Evolutionary conservation across 2,888 invertebrate genomes (phyloP), one percentile per base, ranked within the genome.

Genomic region (Busseola fusca): DNA sequence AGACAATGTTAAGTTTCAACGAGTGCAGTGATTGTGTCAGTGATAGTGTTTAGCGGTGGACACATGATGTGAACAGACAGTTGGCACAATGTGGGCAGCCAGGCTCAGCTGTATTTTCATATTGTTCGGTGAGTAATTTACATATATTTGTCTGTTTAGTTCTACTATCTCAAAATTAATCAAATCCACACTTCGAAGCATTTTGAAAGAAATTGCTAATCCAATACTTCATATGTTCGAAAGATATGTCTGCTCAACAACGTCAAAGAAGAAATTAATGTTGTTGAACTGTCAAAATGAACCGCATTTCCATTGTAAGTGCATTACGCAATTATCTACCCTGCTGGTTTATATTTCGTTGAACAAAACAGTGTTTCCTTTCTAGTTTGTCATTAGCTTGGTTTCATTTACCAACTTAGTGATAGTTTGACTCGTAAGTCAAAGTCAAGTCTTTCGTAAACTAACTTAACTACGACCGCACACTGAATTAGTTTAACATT

Each of bases 101-200:
- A 92, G 92, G 92, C 91, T 95, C 85, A 93, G 92, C 91, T 95
- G 93, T 89, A 91, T 95, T 87, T 93, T 95, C 84, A 89, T 95
- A 90, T 92, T 95, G 90, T 94, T 95, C 88, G 95, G 95, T 95
- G 84, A 95, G 94, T 92, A 67, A 65, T 5, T 34, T 25, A 50
- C 37, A 54, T 45, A 21, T 54, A 65, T n/a, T 54, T 54, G 12
- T 10, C 21, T 30, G 6, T 40, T 59, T 58, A 34, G 0, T 40
- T 40, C 9, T 0, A 12, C 7, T 75, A 25, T 30, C 16, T 27
- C 57, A 42, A 30, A 10, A 48, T 10, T 25, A 3, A 4, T 21
- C 3, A 6, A 69, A 34, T 4, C 50, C 14, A 21, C 5, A 27
- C 21, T 27, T 7, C 6, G 14, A 27, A 21, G 14, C 2, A 27